These are phyloP conservation scores for Drosophila pseudoobscura DNA, from an alignment of 1,140 invertebrate genomes.

Conservation along the genomic window DNA sequence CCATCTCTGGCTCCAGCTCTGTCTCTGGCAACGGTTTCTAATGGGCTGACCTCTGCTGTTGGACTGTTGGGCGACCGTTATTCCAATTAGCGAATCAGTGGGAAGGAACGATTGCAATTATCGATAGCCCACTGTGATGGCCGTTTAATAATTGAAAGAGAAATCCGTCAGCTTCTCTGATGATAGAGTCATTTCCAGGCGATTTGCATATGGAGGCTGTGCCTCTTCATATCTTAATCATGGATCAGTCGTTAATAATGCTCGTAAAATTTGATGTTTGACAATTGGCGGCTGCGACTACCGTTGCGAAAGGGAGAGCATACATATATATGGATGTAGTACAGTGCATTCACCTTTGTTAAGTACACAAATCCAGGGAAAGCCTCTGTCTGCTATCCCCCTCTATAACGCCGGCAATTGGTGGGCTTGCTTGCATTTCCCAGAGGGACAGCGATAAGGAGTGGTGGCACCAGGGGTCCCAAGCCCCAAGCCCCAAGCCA, in stretches of 20 bases:
- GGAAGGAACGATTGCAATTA: conserved; percentile 42
- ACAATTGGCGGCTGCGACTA: conserved; percentile 32
- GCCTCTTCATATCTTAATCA: conserved; percentile 17
- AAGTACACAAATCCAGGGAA: conserved; percentile 15
- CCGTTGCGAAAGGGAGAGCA: conserved; percentile 6
- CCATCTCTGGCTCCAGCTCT: no score
- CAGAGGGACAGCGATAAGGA: conserved; percentile 35
- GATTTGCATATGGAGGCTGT: conserved; percentile 29
- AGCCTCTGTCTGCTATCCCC: conserved; percentile 6
- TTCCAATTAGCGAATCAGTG: conserved; percentile 14
- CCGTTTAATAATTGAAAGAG: background rate
- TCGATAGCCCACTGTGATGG: conserved; percentile 33
- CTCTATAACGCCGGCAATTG: conserved; percentile 13
- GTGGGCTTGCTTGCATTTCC: conserved; percentile 28
- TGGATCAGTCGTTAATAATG: conserved; percentile 24
- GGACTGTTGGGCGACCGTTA: conserved; percentile 48
- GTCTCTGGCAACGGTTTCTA: conserved; percentile 1
- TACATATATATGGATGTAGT: background rate
- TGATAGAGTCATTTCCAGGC: conserved; percentile 26
- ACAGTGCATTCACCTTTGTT: conserved; percentile 56
- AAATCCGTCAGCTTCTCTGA: background rate
- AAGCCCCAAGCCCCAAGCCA: no score
- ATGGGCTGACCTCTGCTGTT: conserved; percentile 37
- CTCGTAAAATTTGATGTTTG: conserved; percentile 24
- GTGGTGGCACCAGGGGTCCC: background rate